Conservation (phyloP, 2,797 vertebrate species). For the Pangasius sanitwongsei region DNA sequence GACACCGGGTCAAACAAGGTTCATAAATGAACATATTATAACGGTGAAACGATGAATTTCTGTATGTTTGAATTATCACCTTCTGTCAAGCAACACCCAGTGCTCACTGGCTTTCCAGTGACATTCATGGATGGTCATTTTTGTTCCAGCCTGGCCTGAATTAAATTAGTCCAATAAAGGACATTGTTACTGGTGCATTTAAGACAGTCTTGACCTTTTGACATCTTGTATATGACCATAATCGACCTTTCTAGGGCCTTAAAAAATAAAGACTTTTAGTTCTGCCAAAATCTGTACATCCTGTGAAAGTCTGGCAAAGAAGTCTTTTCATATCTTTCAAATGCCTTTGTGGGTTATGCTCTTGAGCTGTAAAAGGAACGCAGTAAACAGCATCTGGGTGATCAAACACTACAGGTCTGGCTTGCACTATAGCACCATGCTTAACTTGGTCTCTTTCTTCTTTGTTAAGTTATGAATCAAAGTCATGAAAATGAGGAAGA, state of each 20-base stretch:
- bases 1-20: neutral
- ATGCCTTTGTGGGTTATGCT: neutral
- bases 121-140: slow-evolving; percentile 3
- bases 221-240: neutral
- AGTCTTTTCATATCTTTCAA: neutral
- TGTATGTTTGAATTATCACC: neutral
- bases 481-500: neutral
- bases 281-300: neutral
- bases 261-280: slow-evolving; percentile 3
- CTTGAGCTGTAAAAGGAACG: neutral
- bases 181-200: neutral
- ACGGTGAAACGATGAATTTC: neutral
- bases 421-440: neutral
- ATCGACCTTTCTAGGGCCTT: neutral
- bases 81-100: neutral
- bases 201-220: neutral
- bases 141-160: neutral
- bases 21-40: neutral
- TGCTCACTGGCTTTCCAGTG: neutral
- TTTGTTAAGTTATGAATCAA: neutral
- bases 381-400: neutral
- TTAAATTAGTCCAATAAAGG: neutral
- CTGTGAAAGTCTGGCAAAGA: neutral
- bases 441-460: neutral
- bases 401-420: neutral